These are phyloP conservation scores for Noctua janthina DNA, from an alignment of 2,888 invertebrate genomes.

Conservation along the genomic window DNA sequence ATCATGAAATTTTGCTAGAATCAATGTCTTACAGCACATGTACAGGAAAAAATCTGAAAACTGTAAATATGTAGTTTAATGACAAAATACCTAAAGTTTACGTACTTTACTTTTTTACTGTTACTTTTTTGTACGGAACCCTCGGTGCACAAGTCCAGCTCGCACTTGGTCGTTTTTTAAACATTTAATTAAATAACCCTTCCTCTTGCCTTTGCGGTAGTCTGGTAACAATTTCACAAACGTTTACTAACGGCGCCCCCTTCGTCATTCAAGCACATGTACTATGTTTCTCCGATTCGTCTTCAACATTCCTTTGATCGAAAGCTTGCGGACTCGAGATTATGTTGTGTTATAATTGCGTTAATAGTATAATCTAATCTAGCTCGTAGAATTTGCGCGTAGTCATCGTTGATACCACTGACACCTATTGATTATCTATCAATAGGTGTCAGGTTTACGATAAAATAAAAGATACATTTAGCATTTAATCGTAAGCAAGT, in stretches of 20 bases:
- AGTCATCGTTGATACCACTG: neutral
- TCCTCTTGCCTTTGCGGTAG: neutral
- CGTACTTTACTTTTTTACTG: too few relatives aligned
- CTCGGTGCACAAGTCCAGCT: too few relatives aligned
- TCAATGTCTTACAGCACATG: too few relatives aligned
- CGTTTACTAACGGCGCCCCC: neutral
- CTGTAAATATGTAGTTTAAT: too few relatives aligned
- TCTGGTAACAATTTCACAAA: neutral
- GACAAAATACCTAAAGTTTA: too few relatives aligned
- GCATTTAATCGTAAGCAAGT: neutral
- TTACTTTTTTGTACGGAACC: too few relatives aligned
- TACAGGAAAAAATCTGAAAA: too few relatives aligned
- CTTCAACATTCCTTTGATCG: neutral
- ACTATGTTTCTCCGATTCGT: neutral
- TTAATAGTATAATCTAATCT: conserved; percentile 25
- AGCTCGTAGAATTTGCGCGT: neutral
- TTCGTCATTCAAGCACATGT: neutral
- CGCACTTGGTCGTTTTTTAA: too few relatives aligned
- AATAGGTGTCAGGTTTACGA: neutral
- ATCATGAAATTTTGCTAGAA: too few relatives aligned
- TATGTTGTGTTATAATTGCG: conserved; percentile 3
- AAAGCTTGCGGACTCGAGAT: conserved; percentile 5
- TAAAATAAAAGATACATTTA: conserved; percentile 3
- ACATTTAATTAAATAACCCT: neutral
- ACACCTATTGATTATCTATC: conserved; percentile 17